Conservation (phyloP, 2,888 invertebrate genomes). For the Drosophila nigricruria region DNA sequence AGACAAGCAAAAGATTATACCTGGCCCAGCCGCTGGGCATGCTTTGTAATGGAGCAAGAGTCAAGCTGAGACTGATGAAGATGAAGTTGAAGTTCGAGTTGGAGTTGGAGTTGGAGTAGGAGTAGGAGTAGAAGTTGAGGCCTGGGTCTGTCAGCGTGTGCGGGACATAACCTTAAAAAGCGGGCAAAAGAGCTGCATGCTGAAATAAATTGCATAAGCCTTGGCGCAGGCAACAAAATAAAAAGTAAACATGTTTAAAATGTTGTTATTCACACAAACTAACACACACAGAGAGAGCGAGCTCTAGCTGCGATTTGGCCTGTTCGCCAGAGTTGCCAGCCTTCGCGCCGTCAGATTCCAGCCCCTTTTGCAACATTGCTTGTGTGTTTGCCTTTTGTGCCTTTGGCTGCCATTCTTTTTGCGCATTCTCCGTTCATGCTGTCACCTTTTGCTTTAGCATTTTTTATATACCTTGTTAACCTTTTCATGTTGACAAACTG, state of each 20-base stretch:
- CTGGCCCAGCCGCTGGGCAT: constrained; percentile 75
- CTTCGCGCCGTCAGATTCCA: constrained; percentile 9
- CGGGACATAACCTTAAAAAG: background rate
- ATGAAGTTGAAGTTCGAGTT: constrained; percentile 3
- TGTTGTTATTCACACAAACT: constrained; percentile 75
- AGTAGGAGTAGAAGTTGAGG: background rate
- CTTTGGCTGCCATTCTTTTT: constrained; percentile 57
- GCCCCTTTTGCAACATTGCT: constrained; percentile 46
- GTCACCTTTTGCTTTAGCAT: constrained; percentile 55
- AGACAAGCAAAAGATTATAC: constrained; percentile 78
- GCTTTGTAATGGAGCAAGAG: constrained; percentile 63
- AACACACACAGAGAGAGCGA: constrained; percentile 20
- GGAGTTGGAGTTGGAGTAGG: background rate
- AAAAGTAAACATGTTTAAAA: constrained; percentile 80
- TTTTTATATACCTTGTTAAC: constrained; percentile 78
- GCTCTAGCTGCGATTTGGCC: constrained; percentile 41
- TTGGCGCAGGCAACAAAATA: constrained; percentile 56
- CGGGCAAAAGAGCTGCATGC: constrained; percentile 29
- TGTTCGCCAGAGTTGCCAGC: constrained; percentile 14
- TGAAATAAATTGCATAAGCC: constrained; percentile 78
- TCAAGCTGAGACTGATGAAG: constrained; percentile 39
- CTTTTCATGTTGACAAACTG: constrained; percentile 76
- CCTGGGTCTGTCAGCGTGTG: background rate
- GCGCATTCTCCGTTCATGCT: constrained; percentile 45
- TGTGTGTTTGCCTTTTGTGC: constrained; percentile 32